Evolutionary conservation across 2,888 invertebrate genomes (phyloP).

Genomic region (Latrodectus hesperus): DNA sequence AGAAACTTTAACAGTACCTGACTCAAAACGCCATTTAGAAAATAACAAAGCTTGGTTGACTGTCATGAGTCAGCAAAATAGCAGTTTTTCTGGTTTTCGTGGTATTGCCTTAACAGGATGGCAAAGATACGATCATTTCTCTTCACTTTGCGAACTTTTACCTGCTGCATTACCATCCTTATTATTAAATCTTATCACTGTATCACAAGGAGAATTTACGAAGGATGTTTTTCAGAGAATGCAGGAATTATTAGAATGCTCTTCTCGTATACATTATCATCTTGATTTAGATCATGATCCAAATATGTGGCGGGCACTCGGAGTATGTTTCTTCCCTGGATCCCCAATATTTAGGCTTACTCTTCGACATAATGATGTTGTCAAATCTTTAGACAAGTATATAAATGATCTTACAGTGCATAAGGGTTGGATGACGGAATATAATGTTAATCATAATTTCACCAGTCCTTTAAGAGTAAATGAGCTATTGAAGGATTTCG

Average conservation of each 20-base stretch:
- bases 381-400: constrained; percentile 71
- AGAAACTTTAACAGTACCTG: constrained; percentile 82
- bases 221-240: constrained; percentile 63
- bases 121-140: constrained; percentile 74
- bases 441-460: constrained; percentile 71
- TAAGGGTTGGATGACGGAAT: constrained; percentile 72
- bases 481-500: constrained; percentile 72
- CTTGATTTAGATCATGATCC: constrained; percentile 79
- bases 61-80: constrained; percentile 72
- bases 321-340: constrained; percentile 81
- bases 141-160: constrained; percentile 73
- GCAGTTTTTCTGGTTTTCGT: constrained; percentile 70
- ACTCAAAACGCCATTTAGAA: constrained; percentile 81
- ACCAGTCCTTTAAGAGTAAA: constrained; percentile 71
- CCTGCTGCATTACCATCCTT: constrained; percentile 73
- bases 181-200: constrained; percentile 72
- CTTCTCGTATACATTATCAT: constrained; percentile 55
- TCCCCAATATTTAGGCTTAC: constrained; percentile 77
- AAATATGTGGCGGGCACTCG: constrained; percentile 80
- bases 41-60: constrained; percentile 83
- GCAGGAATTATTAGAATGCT: constrained; percentile 70
- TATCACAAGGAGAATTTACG: constrained; percentile 76
- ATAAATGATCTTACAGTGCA: constrained; percentile 70
- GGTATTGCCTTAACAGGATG: constrained; percentile 73
- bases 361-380: constrained; percentile 68